Conservation (phyloP, 1,140 invertebrate species). For the Drosophila kepulauana region DNA sequence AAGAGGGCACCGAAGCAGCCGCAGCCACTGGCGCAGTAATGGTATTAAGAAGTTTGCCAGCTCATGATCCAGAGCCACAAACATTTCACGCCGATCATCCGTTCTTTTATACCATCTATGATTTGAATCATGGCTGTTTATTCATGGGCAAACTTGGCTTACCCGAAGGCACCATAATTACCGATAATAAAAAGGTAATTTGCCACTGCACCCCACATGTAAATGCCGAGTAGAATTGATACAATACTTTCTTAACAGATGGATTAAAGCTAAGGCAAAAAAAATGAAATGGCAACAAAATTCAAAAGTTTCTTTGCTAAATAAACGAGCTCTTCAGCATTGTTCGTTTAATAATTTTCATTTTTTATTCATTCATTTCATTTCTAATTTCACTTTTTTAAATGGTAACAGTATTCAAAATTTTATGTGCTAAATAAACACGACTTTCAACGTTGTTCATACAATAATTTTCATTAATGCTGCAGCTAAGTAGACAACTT, state of each 20-base stretch:
- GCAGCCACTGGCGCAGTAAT: conserved; percentile 76
- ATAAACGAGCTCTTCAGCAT: too few species aligned
- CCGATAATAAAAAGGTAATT: background rate
- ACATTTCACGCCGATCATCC: conserved; percentile 59
- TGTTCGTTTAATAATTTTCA: too few species aligned
- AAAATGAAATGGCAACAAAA: background rate
- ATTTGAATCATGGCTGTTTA: conserved; percentile 41
- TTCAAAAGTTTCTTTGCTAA: too few species aligned
- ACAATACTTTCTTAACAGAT: too few species aligned
- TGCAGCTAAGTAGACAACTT: background rate
- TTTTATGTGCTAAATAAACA: background rate
- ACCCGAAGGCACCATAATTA: background rate
- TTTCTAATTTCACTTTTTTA: too few species aligned
- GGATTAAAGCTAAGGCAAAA: background rate
- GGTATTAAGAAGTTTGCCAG: background rate
- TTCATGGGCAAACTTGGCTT: conserved; percentile 36
- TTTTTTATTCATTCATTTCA: too few species aligned
- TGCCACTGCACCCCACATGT: background rate
- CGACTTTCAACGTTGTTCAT: background rate
- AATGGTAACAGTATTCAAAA: too few species aligned
- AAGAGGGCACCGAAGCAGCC: conserved; percentile 88
- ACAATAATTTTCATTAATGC: background rate
- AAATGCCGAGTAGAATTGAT: too few species aligned
- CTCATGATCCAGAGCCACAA: background rate
- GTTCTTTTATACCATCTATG: conserved; percentile 56